phyloP scores from a whole-genome alignment of 2,888 invertebrate genomes.

The Nephrotoma appendiculata region DNA sequence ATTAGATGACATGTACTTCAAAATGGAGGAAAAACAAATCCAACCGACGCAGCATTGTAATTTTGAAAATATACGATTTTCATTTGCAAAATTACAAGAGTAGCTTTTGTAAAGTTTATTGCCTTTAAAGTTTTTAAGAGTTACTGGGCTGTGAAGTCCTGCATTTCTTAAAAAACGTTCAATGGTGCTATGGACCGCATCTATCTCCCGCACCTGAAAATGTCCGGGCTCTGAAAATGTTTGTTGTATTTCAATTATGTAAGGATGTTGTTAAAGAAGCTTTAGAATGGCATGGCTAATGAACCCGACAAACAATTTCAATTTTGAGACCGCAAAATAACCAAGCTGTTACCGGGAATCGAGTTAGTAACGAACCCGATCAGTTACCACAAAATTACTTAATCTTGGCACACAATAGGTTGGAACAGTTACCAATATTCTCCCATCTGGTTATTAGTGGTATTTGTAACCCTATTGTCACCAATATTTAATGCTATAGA shows the following conservation, averaged over 20 bases:
- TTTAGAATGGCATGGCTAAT: no score
- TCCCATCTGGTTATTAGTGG: background rate
- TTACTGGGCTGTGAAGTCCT: background rate
- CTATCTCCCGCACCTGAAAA: background rate
- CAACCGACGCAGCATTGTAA: background rate
- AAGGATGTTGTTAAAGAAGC: background rate
- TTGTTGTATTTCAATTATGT: background rate
- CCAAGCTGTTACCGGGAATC: no score
- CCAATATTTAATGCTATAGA: no score
- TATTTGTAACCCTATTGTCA: background rate
- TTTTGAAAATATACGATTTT: background rate
- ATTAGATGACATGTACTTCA: background rate
- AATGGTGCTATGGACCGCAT: background rate
- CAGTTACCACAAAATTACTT: background rate
- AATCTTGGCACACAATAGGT: background rate
- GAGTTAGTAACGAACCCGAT: background rate
- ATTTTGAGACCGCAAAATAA: background rate
- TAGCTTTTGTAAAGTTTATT: background rate
- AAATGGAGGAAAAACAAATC: background rate
- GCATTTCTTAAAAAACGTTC: background rate
- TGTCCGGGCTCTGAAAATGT: background rate
- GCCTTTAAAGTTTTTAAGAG: background rate
- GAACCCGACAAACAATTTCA: background rate
- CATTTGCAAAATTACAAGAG: background rate
- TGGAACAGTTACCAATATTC: background rate